phyloP scores from a whole-genome alignment of 2,888 invertebrate species.

The Nemotelus nigrinus region DNA sequence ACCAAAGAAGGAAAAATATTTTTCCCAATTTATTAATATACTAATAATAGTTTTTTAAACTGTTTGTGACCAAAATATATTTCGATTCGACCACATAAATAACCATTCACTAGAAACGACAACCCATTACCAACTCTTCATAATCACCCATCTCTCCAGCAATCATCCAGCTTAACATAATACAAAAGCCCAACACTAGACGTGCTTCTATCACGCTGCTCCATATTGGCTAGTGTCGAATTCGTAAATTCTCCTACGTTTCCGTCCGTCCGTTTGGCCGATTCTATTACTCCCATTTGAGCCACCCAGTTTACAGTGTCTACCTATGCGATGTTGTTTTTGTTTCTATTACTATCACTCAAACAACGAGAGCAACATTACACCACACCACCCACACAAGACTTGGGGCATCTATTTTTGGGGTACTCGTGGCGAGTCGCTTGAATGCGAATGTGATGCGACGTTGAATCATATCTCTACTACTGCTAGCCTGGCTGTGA shows the following conservation, averaged over 20 bases:
- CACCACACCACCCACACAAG: constrained; percentile 35
- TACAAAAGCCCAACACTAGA: background rate
- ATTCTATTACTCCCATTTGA: background rate
- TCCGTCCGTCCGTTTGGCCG: background rate
- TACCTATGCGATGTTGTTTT: no score
- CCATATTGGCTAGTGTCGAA: constrained; percentile 30
- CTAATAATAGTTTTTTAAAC: background rate
- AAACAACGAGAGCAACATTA: background rate
- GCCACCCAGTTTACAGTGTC: no score
- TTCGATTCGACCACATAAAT: background rate
- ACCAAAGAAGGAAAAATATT: no score
- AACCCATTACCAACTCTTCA: background rate
- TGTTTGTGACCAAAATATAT: background rate
- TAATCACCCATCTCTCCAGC: background rate
- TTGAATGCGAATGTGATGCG: no score
- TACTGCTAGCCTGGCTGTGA: background rate
- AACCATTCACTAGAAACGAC: background rate
- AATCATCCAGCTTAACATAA: background rate
- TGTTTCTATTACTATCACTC: no score
- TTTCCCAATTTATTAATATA: no score
- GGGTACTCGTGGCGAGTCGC: background rate
- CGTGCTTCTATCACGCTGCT: constrained; percentile 20
- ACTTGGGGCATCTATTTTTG: constrained; percentile 33
- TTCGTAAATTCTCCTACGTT: constrained; percentile 24
- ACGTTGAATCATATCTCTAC: no score